Percentiles rank a stretch among this genome's conserved stretches.
Evolutionary conservation across 2,797 vertebrate genomes (phyloP).

Genomic region (Thamnophis elegans): DNA sequence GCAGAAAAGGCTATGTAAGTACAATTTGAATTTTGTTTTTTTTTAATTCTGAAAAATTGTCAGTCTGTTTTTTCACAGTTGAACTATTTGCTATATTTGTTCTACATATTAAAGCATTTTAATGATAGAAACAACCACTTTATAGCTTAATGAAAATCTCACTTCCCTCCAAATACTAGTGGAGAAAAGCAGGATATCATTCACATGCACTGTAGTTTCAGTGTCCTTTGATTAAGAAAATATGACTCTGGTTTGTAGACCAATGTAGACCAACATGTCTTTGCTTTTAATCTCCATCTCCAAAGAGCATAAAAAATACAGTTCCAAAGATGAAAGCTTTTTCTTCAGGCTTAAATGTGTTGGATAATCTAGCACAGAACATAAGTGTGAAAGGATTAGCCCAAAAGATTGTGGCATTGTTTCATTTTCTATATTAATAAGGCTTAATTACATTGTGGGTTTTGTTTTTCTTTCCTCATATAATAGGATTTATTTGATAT

Average conservation of each 20-base stretch:
- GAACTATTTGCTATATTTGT: background rate
- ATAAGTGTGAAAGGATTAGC: background rate
- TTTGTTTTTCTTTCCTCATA: background rate
- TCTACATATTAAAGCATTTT: background rate
- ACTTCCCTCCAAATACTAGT: background rate
- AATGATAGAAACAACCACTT: background rate
- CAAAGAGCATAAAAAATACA: background rate
- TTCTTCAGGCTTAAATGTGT: background rate
- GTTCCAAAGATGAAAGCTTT: background rate
- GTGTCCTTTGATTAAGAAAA: background rate
- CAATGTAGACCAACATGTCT: background rate
- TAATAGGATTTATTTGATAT: background rate
- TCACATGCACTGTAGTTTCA: background rate
- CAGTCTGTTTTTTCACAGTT: background rate
- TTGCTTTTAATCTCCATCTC: background rate
- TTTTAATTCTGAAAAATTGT: background rate
- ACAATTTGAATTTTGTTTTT: background rate
- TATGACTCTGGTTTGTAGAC: background rate
- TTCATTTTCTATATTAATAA: background rate
- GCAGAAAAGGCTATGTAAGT: constrained; percentile 98
- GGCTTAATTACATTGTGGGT: background rate
- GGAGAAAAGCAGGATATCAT: background rate
- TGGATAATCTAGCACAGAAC: background rate
- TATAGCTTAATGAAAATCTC: background rate
- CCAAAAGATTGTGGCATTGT: background rate